A percentile compares a stretch with the other conserved stretches of the same genome.
These are phyloP conservation scores for Cuculus canorus DNA, from an alignment of 2,797 vertebrate species.

Conservation along the genomic window DNA sequence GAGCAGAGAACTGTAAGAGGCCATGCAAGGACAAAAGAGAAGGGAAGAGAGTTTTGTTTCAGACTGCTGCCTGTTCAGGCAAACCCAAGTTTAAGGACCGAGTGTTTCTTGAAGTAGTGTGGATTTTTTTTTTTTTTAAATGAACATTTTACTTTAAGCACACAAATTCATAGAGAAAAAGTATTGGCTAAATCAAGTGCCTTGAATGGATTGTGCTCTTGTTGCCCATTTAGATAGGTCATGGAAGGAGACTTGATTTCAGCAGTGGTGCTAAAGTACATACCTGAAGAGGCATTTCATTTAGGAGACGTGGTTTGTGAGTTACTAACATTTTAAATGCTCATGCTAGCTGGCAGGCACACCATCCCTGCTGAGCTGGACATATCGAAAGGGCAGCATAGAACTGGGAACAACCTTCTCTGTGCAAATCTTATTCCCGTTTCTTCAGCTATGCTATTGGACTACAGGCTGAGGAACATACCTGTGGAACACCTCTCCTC, in stretches of 20 bases:
- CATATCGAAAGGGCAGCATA: background rate
- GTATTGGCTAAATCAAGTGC: background rate
- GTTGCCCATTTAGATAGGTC: background rate
- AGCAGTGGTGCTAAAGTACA: accelerated
- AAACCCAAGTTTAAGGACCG: background rate
- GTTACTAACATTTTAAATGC: background rate
- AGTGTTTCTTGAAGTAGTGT: background rate
- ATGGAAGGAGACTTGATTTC: background rate
- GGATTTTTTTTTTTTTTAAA: background rate
- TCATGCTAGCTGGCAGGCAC: background rate
- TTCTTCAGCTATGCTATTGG: background rate
- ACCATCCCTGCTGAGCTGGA: background rate
- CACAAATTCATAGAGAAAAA: background rate
- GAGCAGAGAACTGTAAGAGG: background rate
- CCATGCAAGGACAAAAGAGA: conserved; percentile 9
- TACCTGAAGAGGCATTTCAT: background rate
- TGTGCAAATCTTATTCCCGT: background rate
- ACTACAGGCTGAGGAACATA: background rate
- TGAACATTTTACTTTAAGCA: background rate
- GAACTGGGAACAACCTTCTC: background rate
- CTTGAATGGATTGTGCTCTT: accelerated
- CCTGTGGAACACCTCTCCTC: background rate
- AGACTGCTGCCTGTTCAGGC: background rate
- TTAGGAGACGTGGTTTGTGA: background rate
- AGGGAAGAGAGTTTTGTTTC: background rate